These are phyloP conservation scores for Eptesicus fuscus DNA, from an alignment of 2,113 vertebrate species.

Conservation along the genomic window DNA sequence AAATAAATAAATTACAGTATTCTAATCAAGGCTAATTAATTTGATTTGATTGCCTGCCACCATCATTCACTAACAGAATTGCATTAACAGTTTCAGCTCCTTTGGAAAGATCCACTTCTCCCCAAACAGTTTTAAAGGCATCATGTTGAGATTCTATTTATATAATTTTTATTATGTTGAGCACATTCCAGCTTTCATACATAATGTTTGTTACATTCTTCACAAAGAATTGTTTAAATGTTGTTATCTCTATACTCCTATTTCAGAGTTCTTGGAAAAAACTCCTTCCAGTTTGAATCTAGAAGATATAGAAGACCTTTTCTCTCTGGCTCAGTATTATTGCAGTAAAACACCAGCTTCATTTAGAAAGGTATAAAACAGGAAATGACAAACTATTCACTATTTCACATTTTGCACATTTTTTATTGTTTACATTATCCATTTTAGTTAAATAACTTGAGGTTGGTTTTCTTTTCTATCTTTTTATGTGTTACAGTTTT, in stretches of 20 bases:
- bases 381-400: not conserved
- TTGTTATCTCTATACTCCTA: not conserved
- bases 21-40: slow-evolving; percentile 1
- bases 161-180: not conserved
- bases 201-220: not conserved
- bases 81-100: not conserved
- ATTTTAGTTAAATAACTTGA: slow-evolving; percentile 38
- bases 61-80: not conserved
- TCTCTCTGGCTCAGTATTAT: slow-evolving; percentile 97
- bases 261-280: slow-evolving; percentile 90
- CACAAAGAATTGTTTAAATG: not conserved
- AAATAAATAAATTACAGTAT: not conserved
- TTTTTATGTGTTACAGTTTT: not conserved
- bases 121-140: not conserved
- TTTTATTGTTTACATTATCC: not conserved
- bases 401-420: slow-evolving; percentile 3
- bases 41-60: not conserved
- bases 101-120: not conserved
- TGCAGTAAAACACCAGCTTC: slow-evolving; percentile 97
- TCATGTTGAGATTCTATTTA: not conserved
- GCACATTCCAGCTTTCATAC: slow-evolving; percentile 3
- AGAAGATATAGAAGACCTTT: slow-evolving; percentile 96
- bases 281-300: slow-evolving; percentile 91
- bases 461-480: not conserved
- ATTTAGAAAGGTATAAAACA: slow-evolving; percentile 91